Evolutionary conservation across 2,888 invertebrate species (phyloP), one percentile per base, ranked within the genome.

Genomic region (Gari tellinella): DNA sequence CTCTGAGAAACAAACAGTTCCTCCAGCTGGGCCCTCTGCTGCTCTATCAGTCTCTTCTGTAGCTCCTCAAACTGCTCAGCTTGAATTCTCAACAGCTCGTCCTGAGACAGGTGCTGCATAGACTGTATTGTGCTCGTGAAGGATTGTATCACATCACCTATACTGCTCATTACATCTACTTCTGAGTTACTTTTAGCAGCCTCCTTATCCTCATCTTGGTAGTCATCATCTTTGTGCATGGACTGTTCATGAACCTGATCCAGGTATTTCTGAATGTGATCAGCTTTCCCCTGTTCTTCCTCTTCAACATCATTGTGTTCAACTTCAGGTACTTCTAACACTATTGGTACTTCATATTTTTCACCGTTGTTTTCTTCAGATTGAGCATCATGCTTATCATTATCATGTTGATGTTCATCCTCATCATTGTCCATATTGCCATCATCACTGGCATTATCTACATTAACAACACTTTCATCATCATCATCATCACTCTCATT

Each of bases 11-110:
- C 82, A 83, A 89, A 88, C 56, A 89, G 72, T 48, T 87, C 87
- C 72, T 88, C 89, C 46, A 89, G 79, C 45, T 89, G 88, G 15
- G 77, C 72, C 8, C 94, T 93, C 86, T 96, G 95, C 75, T 95
- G 94, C 40, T 94, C 94, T 83, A 88, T 86, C 84, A 89, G 79
- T 80, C 86, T 85, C 51, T 84, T 75, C 14, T 84, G 80, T 52
- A 86, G 63, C 17, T 75, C 52, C 52, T 90, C 86, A 83, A 90
- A 90, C 65, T 88, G 83, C 51, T 84, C 79, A 38, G 83, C 66
- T 53, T 89, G 89, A 21, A 86, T 72, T 19, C 76, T 57, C 25
- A 87, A 72, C 12, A 87, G 26, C 25, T 88, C 85, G 17, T 84
- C 85, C 65, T 86, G 85, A 1, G 84, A 79, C 38, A 85, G 61